These are phyloP conservation scores for Aphodius sticticus DNA, from an alignment of 2,888 invertebrate genomes.

Conservation along the genomic window DNA sequence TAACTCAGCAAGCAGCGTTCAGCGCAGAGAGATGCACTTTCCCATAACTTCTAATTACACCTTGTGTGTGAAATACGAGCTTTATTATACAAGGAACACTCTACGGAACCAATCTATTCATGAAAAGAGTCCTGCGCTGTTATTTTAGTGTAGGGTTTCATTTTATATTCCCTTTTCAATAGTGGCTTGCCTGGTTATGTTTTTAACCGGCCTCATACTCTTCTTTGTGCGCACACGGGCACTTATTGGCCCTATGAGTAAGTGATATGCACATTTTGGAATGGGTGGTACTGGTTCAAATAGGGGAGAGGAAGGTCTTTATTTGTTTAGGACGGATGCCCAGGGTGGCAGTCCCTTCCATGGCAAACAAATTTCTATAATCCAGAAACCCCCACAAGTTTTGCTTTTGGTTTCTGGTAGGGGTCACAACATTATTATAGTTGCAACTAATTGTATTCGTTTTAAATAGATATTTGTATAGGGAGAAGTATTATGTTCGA, in stretches of 20 bases:
- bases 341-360: conserved; percentile 51
- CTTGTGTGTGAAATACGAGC: conserved; percentile 27
- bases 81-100: conserved; percentile 19
- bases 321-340: conserved; percentile 56
- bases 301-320: conserved; percentile 52
- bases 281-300: conserved; percentile 45
- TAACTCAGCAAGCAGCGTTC: no score
- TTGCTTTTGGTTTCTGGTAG: background rate
- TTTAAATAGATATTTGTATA: background rate
- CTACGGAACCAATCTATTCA: background rate
- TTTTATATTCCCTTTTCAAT: conserved; percentile 29
- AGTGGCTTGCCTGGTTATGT: conserved; percentile 24
- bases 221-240: conserved; percentile 7
- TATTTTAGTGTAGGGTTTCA: conserved; percentile 35
- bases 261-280: conserved; percentile 44
- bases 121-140: conserved; percentile 11
- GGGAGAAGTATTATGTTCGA: background rate
- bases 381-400: conserved; percentile 34
- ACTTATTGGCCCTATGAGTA: conserved; percentile 33
- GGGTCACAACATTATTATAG: background rate
- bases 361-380: conserved; percentile 52
- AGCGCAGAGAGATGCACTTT: no score
- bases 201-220: conserved; percentile 20
- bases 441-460: background rate
- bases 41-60: background rate